These are phyloP conservation scores for Silurus meridionalis DNA, from an alignment of 2,113 vertebrate genomes.

Conservation along the genomic window DNA sequence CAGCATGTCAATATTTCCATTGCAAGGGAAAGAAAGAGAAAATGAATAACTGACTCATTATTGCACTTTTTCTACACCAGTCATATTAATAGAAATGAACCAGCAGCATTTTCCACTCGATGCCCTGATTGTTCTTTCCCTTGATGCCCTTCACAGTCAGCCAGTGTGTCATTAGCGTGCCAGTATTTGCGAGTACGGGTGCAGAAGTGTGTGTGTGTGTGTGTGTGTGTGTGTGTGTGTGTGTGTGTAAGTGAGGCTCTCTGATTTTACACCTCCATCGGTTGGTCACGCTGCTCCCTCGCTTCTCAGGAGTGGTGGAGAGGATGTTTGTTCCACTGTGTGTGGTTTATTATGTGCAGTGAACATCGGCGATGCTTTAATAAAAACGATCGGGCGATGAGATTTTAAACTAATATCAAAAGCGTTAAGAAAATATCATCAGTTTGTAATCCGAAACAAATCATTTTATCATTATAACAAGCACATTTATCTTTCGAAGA, in stretches of 20 bases:
- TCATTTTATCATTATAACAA: background rate
- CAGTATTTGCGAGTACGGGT: constrained; percentile 31
- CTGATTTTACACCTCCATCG: constrained; percentile 50
- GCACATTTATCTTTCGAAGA: background rate
- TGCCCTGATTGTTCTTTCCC: constrained; percentile 21
- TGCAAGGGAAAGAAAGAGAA: background rate
- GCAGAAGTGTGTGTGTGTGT: constrained; percentile 10
- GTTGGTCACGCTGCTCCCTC: constrained; percentile 35
- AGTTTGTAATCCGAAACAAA: background rate
- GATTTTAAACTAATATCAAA: background rate
- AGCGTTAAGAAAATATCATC: background rate
- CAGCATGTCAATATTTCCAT: background rate
- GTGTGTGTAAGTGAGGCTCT: constrained; percentile 37
- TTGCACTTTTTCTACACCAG: background rate
- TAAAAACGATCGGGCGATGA: background rate
- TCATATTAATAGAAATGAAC: constrained; percentile 8
- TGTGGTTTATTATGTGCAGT: constrained; percentile 1
- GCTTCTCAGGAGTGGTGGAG: background rate
- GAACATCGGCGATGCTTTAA: background rate
- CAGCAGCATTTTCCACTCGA: constrained; percentile 31
- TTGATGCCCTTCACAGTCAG: constrained; percentile 42
- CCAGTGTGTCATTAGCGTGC: constrained; percentile 46
- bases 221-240: background rate
- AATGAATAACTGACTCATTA: background rate
- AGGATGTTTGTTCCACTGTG: background rate